phyloP scores from a whole-genome alignment of 2,113 vertebrate genomes.

The Mustelus asterias region DNA sequence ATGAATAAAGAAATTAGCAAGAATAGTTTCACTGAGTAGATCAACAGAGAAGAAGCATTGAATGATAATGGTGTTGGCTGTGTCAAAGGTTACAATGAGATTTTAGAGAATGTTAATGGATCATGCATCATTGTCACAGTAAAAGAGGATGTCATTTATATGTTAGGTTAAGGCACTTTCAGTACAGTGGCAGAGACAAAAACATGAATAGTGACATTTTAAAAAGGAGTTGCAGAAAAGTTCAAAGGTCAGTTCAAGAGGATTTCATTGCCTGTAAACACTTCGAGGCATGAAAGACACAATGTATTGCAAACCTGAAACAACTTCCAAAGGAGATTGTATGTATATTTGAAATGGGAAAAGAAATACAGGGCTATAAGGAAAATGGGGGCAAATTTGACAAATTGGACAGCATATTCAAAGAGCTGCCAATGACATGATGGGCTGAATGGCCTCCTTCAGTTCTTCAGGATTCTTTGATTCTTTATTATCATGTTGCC shows the following conservation, averaged over 20 bases:
- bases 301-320: not conserved
- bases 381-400: not conserved
- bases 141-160: not conserved
- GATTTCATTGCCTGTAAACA: not conserved
- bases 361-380: too few species aligned
- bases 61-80: not conserved
- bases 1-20: not conserved
- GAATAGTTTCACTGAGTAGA: not conserved
- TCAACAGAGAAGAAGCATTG: not conserved
- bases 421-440: too few species aligned
- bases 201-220: not conserved
- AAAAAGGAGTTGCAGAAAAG: not conserved
- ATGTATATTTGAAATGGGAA: too few species aligned
- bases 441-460: not conserved
- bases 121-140: not conserved
- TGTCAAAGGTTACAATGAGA: not conserved
- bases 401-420: too few species aligned
- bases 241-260: not conserved
- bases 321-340: not conserved
- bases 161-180: not conserved
- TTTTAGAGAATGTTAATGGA: too few species aligned
- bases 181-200: not conserved
- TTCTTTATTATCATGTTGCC: not conserved
- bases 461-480: not conserved
- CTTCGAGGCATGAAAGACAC: not conserved